Conservation (phyloP, 2,113 vertebrate genomes). For the Pipra filicauda region DNA sequence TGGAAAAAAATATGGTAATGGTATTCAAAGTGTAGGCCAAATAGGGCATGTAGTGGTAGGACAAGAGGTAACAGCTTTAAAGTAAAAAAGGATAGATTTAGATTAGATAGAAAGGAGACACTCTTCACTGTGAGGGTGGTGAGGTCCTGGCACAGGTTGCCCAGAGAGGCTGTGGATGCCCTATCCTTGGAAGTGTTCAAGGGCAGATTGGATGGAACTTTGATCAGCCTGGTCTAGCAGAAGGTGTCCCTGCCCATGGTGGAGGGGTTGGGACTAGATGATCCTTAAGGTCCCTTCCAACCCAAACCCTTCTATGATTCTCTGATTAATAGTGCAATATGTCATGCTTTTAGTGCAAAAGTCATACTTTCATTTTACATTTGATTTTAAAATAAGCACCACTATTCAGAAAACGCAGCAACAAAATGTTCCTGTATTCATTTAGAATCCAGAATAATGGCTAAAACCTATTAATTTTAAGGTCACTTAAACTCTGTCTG, state of each 20-base stretch:
- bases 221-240: not conserved
- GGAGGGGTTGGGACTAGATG: fast-evolving
- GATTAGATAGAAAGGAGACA: not conserved
- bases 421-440: not conserved
- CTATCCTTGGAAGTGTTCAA: not conserved
- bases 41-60: not conserved
- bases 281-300: not conserved
- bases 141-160: not conserved
- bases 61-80: not conserved
- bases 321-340: not conserved
- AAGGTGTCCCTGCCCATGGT: not conserved
- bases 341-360: not conserved
- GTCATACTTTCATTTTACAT: not conserved
- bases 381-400: not conserved
- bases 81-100: not conserved
- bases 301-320: not conserved
- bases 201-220: not conserved
- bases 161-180: not conserved
- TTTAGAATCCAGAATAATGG: not conserved
- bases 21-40: not conserved
- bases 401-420: not conserved
- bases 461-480: not conserved
- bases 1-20: not conserved
- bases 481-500: not conserved
- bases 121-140: not conserved